phyloP scores from a whole-genome alignment of 1,140 invertebrate species.

The Oscheius sp. region DNA sequence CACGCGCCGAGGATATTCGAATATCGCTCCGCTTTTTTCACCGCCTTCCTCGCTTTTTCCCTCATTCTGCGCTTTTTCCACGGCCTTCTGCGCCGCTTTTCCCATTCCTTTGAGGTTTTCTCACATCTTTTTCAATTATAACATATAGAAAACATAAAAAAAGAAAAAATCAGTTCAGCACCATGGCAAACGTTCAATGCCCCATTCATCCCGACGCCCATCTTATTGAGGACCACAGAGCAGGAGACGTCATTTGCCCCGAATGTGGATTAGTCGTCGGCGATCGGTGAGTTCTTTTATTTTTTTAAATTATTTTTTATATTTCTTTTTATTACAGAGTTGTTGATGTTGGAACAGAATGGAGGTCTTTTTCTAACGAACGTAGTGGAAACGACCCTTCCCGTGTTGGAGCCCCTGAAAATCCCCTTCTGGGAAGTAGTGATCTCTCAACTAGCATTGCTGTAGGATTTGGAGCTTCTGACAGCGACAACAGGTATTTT shows the following conservation, averaged over 20 bases:
- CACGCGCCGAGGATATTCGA: too few species aligned
- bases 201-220: constrained; percentile 84
- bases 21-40: too few species aligned
- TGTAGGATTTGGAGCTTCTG: constrained; percentile 78
- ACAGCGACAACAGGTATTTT: constrained; percentile 53
- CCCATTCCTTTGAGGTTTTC: too few species aligned
- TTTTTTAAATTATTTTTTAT: too few species aligned
- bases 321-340: too few species aligned
- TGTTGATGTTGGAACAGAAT: constrained; percentile 99
- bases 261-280: constrained; percentile 98
- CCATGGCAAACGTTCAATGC: constrained; percentile 31
- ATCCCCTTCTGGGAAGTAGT: constrained; percentile 87
- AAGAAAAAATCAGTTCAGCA: too few species aligned
- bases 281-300: constrained; percentile 90
- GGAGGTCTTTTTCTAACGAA: constrained; percentile 99
- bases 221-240: constrained; percentile 94
- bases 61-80: too few species aligned
- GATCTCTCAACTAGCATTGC: constrained; percentile 97
- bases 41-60: too few species aligned
- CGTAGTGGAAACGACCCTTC: constrained; percentile 92
- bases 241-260: constrained; percentile 97
- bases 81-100: too few species aligned
- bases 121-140: too few species aligned
- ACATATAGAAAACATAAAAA: too few species aligned
- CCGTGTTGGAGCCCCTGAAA: constrained; percentile 86